Base-by-base conservation (phyloP, 2,113 vertebrate genomes). In the Paratilapia polleni region DNA sequence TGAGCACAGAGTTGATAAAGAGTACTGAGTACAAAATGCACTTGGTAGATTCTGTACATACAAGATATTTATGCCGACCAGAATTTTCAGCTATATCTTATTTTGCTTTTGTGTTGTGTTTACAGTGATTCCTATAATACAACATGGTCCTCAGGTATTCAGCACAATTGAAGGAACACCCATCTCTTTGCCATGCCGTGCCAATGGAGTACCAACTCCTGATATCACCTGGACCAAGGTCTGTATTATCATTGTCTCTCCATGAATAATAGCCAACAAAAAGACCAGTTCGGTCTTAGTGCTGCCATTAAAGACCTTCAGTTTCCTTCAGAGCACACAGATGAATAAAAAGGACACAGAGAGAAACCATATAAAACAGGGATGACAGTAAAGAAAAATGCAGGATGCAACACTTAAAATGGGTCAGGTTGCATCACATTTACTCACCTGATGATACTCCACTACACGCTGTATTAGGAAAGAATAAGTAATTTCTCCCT, bases 181-280 rank as follows among this genome's bases (percentile, higher is more conserved):
- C 4, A 92, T 99, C 81, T 97, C 96, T 1, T 86, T 99, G 66
- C 97, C 98, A 0, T 99, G 98, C 92, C 97, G 93, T 93, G 97
- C 97, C 9, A 95, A 85, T 57, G 98, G 98, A 88, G 95, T 97
- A 64, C 98, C 98, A 24, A 95, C 96, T 75, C 98, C 98, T 0
- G 92, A 97, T 28, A 96, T 99, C 76, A 92, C 94, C 64, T 99
- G 98, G 98, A 95, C 97, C 36, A 99, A 98, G 97, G 98, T 99
- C 94, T 90, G 66, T 52, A 38, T 60, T 15, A 20, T 12, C 19
- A 73, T 75, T 28, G 41, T 7, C 11, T 22, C 13, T 58, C 5
- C 20, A 0, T 60, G 26, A 59, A 1, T 36, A 54, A 62, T 49
- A 24, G 13, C 8, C 13, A 20, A 4, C 19, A 12, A 70, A 4